A percentile compares a stretch with the other conserved stretches of the same genome.
These are phyloP conservation scores for Plebejus argus DNA, from an alignment of 2,888 invertebrate genomes.

Conservation along the genomic window DNA sequence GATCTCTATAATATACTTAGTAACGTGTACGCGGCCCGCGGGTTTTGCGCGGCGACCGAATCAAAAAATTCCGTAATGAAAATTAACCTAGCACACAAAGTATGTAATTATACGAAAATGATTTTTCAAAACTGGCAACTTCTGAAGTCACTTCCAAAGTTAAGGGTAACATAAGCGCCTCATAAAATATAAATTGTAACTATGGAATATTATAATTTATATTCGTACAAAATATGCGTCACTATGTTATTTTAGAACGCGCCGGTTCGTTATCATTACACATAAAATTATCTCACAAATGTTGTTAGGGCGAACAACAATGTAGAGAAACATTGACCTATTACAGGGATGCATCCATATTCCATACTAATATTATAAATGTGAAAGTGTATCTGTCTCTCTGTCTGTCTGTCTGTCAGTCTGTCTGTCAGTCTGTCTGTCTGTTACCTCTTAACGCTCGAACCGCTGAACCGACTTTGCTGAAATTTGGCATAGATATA, in stretches of 20 bases:
- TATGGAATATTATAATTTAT: neutral
- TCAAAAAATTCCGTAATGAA: too few species aligned
- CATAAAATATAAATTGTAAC: neutral
- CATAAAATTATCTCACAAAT: neutral
- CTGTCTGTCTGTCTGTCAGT: too few species aligned
- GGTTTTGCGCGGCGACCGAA: too few species aligned
- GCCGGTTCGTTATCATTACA: constrained; percentile 20
- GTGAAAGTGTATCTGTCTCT: too few species aligned
- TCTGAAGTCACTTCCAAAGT: neutral
- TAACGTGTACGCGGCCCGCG: too few species aligned
- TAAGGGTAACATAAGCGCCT: neutral
- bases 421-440: too few species aligned
- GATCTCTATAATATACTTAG: too few species aligned
- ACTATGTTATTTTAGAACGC: constrained; percentile 9
- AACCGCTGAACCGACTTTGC: too few species aligned
- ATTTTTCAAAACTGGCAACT: neutral
- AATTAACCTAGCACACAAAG: too few species aligned
- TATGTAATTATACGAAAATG: neutral
- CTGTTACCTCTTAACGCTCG: too few species aligned
- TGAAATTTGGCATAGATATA: too few species aligned
- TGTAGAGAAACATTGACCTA: constrained; percentile 22
- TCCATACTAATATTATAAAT: too few species aligned
- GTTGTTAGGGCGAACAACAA: constrained; percentile 13
- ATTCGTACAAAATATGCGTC: neutral
- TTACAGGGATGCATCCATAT: neutral